A percentile compares a stretch with the other conserved stretches of the same genome.
These are phyloP conservation scores for Mallotus villosus DNA, from an alignment of 2,797 vertebrate genomes.

Conservation along the genomic window DNA sequence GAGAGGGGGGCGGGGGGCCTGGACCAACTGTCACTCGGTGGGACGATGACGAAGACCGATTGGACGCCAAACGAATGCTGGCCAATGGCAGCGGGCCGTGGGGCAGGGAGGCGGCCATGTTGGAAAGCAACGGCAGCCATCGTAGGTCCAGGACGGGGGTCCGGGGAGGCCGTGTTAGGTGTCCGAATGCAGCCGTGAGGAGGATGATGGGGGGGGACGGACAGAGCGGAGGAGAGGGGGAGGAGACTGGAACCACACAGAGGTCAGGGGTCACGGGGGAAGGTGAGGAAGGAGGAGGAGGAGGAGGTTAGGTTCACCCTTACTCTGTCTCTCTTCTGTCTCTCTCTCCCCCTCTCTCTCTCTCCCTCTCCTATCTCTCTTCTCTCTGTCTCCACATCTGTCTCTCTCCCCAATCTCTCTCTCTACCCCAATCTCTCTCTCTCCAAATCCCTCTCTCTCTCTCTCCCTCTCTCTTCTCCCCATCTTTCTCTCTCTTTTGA, in stretches of 20 bases:
- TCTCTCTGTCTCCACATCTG: too few relatives aligned
- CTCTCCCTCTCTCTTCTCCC: too few relatives aligned
- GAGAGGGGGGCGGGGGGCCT: constrained; percentile 1
- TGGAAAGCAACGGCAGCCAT: constrained; percentile 21
- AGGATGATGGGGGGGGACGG: not conserved
- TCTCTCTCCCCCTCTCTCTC: too few relatives aligned
- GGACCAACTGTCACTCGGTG: constrained; percentile 54
- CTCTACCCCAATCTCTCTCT: too few relatives aligned
- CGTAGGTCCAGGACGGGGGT: constrained; percentile 36
- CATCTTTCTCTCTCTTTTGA: too few relatives aligned
- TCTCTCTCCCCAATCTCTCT: too few relatives aligned
- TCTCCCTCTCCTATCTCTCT: too few relatives aligned
- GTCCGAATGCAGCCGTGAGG: constrained; percentile 50
- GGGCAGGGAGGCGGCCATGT: constrained; percentile 38
- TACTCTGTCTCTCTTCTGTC: too few relatives aligned
- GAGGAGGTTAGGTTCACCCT: too few relatives aligned
- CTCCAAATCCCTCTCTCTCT: too few relatives aligned
- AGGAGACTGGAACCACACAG: constrained; percentile 30
- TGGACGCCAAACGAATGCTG: constrained; percentile 46
- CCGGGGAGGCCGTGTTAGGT: constrained; percentile 46
- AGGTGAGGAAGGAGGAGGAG: constrained; percentile 53
- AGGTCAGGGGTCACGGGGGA: constrained; percentile 41
- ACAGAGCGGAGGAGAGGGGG: constrained; percentile 30
- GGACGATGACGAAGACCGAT: constrained; percentile 50
- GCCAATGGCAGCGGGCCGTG: constrained; percentile 53